Percentiles rank a stretch among this genome's conserved stretches.
Evolutionary conservation across 2,113 vertebrate genomes (phyloP).

Genomic region (Ammodytes dubius): DNA sequence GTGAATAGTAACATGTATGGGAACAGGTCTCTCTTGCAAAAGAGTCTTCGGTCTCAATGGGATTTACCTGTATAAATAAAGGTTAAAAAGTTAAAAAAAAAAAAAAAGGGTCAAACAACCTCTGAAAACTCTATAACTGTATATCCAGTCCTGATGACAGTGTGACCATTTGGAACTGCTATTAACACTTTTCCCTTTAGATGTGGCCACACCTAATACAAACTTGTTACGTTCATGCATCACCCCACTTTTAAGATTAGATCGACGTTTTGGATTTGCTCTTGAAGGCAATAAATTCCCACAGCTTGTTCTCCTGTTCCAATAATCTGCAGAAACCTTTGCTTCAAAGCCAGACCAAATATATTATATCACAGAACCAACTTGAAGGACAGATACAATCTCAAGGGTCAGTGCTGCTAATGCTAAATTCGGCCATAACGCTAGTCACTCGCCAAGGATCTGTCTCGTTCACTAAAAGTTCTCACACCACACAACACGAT

Average conservation of each 20-base stretch:
- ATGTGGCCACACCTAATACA: neutral
- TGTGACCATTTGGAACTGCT: neutral
- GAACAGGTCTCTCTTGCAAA: no score
- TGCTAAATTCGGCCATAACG: slow-evolving; percentile 19
- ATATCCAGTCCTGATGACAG: no score
- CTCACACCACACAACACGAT: slow-evolving; percentile 9
- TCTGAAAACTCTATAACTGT: no score
- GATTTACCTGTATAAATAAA: no score
- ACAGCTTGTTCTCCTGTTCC: slow-evolving; percentile 2
- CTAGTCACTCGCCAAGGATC: slow-evolving; percentile 32
- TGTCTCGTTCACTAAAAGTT: slow-evolving; percentile 44
- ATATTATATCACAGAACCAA: slow-evolving; percentile 1
- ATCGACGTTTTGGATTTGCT: neutral
- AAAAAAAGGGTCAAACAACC: no score
- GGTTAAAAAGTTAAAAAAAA: no score
- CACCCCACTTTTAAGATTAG: slow-evolving; percentile 3
- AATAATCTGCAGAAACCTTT: neutral
- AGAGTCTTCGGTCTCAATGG: no score
- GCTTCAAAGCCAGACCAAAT: slow-evolving; percentile 22
- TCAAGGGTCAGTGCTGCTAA: slow-evolving; percentile 16
- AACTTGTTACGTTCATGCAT: neutral
- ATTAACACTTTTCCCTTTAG: neutral
- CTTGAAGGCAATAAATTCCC: slow-evolving; percentile 17
- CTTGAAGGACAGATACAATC: slow-evolving; percentile 19
- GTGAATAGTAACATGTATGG: no score